Conservation (phyloP, 2,888 invertebrate species). For the Zele albiditarsus region DNA sequence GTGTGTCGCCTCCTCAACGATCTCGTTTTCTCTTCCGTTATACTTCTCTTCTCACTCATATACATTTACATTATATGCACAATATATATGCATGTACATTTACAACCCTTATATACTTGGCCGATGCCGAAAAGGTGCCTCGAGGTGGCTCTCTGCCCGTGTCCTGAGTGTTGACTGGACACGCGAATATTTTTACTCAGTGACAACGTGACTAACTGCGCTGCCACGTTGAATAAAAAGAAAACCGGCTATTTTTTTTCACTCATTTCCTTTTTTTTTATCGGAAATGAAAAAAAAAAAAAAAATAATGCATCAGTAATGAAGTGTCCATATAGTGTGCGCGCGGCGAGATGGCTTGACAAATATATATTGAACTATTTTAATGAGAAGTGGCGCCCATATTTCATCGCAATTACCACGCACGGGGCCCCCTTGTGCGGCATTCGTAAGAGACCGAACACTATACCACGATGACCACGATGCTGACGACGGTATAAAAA, state of each 20-base stretch:
- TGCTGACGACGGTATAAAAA: not conserved
- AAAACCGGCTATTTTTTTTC: slow-evolving; percentile 51
- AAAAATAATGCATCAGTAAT: slow-evolving; percentile 13
- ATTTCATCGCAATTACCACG: slow-evolving; percentile 69
- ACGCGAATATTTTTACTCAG: slow-evolving; percentile 46
- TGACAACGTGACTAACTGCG: slow-evolving; percentile 65
- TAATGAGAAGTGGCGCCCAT: slow-evolving; percentile 70
- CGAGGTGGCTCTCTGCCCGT: slow-evolving; percentile 23
- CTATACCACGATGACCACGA: not conserved
- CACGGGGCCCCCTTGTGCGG: not conserved
- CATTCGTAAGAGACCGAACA: not conserved
- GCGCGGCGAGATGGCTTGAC: slow-evolving; percentile 59
- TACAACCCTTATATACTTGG: slow-evolving; percentile 18
- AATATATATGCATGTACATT: not conserved
- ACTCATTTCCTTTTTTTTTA: not conserved
- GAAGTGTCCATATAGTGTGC: not conserved
- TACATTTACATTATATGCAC: not conserved
- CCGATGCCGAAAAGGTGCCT: slow-evolving; percentile 33
- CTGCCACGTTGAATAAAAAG: slow-evolving; percentile 63
- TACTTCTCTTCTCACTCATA: not conserved
- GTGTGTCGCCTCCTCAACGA: slow-evolving; percentile 33
- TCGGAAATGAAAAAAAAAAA: slow-evolving; percentile 22
- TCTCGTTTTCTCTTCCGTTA: slow-evolving; percentile 25
- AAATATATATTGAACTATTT: slow-evolving; percentile 71
- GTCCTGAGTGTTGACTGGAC: slow-evolving; percentile 36